These are phyloP conservation scores for Aplysina aerophoba DNA, from an alignment of 37 sponge, comb jelly and placozoan genomes.

Conservation along the genomic window DNA sequence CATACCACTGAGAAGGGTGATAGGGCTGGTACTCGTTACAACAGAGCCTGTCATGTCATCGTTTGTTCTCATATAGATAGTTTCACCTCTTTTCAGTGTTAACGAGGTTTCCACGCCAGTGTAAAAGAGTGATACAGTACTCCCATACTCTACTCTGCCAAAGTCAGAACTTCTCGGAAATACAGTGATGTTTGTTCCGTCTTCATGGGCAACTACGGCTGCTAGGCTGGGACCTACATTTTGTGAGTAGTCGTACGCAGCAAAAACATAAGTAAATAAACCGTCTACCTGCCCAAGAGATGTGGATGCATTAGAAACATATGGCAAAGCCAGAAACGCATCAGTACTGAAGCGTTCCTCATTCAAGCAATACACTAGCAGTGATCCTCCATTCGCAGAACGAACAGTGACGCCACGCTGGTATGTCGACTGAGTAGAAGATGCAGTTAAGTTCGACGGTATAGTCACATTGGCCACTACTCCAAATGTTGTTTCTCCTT, in stretches of 20 bases:
- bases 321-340: constrained; percentile 57
- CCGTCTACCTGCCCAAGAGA: no score
- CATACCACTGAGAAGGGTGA: constrained; percentile 8
- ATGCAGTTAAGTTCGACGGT: neutral
- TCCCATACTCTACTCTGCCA: no score
- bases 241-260: no score
- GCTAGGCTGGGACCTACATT: neutral
- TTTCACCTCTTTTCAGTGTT: neutral
- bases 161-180: no score
- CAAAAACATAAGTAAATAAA: no score
- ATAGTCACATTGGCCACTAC: constrained; percentile 1
- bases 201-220: constrained; percentile 19
- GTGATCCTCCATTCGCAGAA: neutral
- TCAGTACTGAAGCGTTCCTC: constrained; percentile 34
- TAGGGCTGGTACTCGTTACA: constrained; percentile 8
- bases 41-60: constrained; percentile 51
- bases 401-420: neutral
- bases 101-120: neutral
- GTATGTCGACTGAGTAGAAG: neutral
- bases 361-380: constrained; percentile 40
- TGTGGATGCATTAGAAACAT: neutral
- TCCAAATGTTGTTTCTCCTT: constrained; percentile 8
- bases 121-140: no score
- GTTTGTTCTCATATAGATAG: neutral
- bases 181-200: constrained; percentile 18